Base-by-base conservation (phyloP, 2,113 vertebrate genomes). In the Triplophysa siluroides region DNA sequence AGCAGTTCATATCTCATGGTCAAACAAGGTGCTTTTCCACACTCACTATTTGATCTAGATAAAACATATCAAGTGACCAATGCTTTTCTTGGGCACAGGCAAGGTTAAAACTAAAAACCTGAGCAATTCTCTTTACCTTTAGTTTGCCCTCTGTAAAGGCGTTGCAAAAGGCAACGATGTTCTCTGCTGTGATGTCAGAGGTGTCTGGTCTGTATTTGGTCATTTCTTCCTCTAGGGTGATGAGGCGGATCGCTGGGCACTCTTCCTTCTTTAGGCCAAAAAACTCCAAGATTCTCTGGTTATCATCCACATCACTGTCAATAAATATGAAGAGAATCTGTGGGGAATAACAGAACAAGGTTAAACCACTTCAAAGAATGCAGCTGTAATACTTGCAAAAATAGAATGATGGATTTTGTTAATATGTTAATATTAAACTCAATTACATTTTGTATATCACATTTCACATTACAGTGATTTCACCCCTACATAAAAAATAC, bases 301-400 rank as follows among this genome's bases (percentile, higher is more conserved):
- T 99, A 91, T 99, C 98, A 0, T 94, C 86, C 19, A 96, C 90
- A 29, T 97, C 95, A 0, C 97, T 98, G 90, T 99, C 97, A 73
- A 99, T 99, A 93, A 96, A 99, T 90, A 99, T 99, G 90, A 97
- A 99, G 76, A 99, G 95, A 91, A 99, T 98, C 97, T 99, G 86
- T 75, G 87, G 73, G 45, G 62, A 11, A 19, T 18, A 2, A 19
- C 7, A 23, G 18, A 24, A 11, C 45, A 1, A 0, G 1, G 13
- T 8, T 41, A 0, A 52, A 64, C 0, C 0, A n/a, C 19, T 50
- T 50, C 1, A 16, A 8, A 5, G 1, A 33, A 54, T 45, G 43
- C 43, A 45, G 10, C 43, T 11, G 43, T 11, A 11, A 45, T 12
- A 12, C 8, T 11, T 11, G 21, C 19, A 52, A 19, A 5, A 1